A percentile compares a stretch with the other conserved stretches of the same genome.
These are phyloP conservation scores for Sialis lutaria DNA, from an alignment of 2,888 invertebrate species.

Conservation along the genomic window DNA sequence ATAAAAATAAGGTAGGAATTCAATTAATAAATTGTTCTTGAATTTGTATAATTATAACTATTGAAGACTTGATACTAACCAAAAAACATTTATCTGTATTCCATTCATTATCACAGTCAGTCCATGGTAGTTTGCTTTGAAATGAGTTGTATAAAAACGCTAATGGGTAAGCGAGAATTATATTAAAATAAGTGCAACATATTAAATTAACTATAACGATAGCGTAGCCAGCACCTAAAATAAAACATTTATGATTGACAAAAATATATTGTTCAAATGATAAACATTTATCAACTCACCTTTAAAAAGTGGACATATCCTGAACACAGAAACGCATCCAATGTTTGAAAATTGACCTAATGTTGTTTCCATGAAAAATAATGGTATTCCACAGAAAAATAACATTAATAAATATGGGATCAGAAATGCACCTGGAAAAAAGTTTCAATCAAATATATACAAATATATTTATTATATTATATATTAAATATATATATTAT, in stretches of 20 bases:
- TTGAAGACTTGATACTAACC: conserved; percentile 29
- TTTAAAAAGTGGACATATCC: conserved; percentile 69
- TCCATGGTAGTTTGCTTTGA: conserved; percentile 53
- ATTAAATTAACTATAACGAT: conserved; percentile 65
- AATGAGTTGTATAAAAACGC: conserved; percentile 62
- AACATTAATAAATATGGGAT: conserved; percentile 73
- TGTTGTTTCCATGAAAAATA: conserved; percentile 75
- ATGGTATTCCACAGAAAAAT: conserved; percentile 65
- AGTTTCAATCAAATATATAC: too few relatives aligned
- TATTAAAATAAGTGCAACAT: conserved; percentile 68
- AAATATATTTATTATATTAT: too few relatives aligned
- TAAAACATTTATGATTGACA: conserved; percentile 7
- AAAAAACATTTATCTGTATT: conserved; percentile 58
- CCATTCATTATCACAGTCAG: conserved; percentile 62
- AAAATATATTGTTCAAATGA: background rate
- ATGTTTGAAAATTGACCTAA: conserved; percentile 73
- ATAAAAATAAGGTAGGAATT: too few relatives aligned
- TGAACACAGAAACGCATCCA: conserved; percentile 67
- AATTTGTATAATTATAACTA: too few relatives aligned
- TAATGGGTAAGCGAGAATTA: conserved; percentile 71
- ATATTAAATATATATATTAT: too few relatives aligned
- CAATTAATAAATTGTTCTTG: too few relatives aligned
- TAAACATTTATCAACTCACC: conserved; percentile 30
- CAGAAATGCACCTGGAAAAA: conserved; percentile 60
- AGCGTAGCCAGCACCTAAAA: conserved; percentile 70